phyloP scores from a whole-genome alignment of 2,797 vertebrate species.

The Sebastes oblongus region DNA sequence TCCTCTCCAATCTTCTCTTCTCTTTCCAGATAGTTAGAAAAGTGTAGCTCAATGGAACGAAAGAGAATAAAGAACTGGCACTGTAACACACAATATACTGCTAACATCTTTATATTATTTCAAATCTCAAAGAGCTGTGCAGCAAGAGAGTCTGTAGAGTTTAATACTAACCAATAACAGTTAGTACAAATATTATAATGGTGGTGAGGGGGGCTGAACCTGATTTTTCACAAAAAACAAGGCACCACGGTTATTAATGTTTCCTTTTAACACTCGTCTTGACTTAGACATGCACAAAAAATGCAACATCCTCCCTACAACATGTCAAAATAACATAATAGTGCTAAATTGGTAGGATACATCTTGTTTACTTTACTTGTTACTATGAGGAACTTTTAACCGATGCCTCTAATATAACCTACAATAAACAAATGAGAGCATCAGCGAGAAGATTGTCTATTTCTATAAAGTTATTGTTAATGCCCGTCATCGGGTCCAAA shows the following conservation, averaged over 20 bases:
- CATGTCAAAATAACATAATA: background rate
- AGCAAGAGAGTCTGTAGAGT: background rate
- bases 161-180: background rate
- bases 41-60: conserved; percentile 1
- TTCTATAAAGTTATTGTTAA: too few relatives aligned
- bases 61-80: background rate
- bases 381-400: background rate
- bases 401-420: background rate
- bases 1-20: background rate
- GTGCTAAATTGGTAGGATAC: background rate
- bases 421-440: background rate
- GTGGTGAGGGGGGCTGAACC: background rate
- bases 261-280: background rate
- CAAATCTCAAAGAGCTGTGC: background rate
- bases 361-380: background rate
- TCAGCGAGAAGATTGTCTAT: too few relatives aligned
- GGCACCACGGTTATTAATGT: background rate
- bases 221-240: background rate
- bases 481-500: too few relatives aligned
- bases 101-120: background rate
- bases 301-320: background rate
- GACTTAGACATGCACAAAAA: background rate
- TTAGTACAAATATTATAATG: background rate
- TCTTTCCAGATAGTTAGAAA: conserved; percentile 1
- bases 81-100: background rate